Base-by-base conservation (phyloP, 2,797 vertebrate species). In the Anguilla marmorata region DNA sequence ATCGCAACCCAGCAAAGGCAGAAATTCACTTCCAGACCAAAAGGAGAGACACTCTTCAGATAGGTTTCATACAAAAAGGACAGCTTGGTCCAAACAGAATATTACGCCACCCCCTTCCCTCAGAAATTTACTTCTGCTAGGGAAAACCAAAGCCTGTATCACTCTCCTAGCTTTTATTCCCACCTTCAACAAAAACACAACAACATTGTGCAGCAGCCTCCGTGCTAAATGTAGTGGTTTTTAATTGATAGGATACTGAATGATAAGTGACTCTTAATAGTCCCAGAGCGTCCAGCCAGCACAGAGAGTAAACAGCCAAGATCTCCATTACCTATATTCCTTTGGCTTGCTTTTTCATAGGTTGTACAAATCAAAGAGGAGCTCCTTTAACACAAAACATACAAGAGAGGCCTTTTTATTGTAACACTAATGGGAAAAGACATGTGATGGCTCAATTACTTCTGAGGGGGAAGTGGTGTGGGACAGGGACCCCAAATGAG, bases 1-100 rank as follows among this genome's bases (percentile, higher is more conserved):
- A 74, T 66, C 8, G 48, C 66, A n/a, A 63, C 88, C 91, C 85
- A 86, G 89, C 92, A 90, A 90, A 91, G 92, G 50, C 89, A 94
- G 87, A 91, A 94, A 93, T 87, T 60, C 82, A 86, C 56, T 66
- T 83, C 45, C 85, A 86, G 54, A 58, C 85, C n/a, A 84, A 76
- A 86, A 85, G 76, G 27, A 56, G 85, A 12, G 8, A 24, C 24
- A 27, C 63, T 52, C 79, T 84, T 54, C 56, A 54, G 88, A 63
- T 63, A 85, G 66, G 85, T 89, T 88, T 88, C 79, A 54, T 48
- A 76, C 48, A 48, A 80, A 89, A 80, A 63, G 37, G 54, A 56
- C 60, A 52, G 27, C 88, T 87, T 85, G 50, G 63, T 60, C 54
- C 54, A 80, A 54, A 89, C 66, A 90, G 84, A 87, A 56, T 52